phyloP scores from a whole-genome alignment of 1,140 invertebrate species.

The Drosophila hydei region DNA sequence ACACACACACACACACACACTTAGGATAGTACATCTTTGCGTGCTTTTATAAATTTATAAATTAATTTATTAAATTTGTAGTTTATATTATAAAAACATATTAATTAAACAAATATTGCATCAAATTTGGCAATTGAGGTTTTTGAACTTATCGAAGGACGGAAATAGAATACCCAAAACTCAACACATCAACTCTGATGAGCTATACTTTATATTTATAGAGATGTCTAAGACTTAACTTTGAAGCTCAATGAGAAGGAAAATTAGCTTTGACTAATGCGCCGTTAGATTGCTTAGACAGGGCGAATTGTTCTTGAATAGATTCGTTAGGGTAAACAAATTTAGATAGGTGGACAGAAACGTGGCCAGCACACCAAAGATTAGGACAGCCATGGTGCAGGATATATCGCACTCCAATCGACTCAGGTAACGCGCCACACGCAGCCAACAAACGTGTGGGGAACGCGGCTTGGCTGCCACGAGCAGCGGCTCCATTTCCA shows the following conservation, averaged over 20 bases:
- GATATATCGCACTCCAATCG: slow-evolving; percentile 69
- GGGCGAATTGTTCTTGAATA: slow-evolving; percentile 76
- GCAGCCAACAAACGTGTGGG: slow-evolving; percentile 57
- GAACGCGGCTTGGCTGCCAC: slow-evolving; percentile 31
- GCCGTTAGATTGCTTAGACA: slow-evolving; percentile 66
- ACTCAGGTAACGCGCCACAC: slow-evolving; percentile 52
- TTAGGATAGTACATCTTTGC: slow-evolving; percentile 27
- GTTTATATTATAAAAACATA: slow-evolving; percentile 73
- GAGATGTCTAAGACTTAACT: slow-evolving; percentile 1
- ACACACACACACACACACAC: slow-evolving; percentile 12
- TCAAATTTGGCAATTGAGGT: slow-evolving; percentile 38
- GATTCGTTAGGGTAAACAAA: slow-evolving; percentile 64
- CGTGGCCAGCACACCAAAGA: slow-evolving; percentile 78
- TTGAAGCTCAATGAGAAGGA: slow-evolving; percentile 1
- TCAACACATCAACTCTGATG: slow-evolving; percentile 10
- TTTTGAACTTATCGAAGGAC: slow-evolving; percentile 68
- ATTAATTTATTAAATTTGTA: slow-evolving; percentile 75
- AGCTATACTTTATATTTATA: slow-evolving; percentile 19
- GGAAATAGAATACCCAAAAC: slow-evolving; percentile 24
- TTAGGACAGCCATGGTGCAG: slow-evolving; percentile 70
- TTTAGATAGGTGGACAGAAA: slow-evolving; percentile 78
- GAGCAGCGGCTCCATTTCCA: slow-evolving; percentile 69
- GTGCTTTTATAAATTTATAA: slow-evolving; percentile 59
- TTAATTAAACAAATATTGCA: slow-evolving; percentile 64
- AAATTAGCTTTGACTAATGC: slow-evolving; percentile 28